Percentiles rank a stretch among this genome's conserved stretches.
Conservation (phyloP, 2,797 vertebrate genomes). For the Rhinoraja longicauda region DNA sequence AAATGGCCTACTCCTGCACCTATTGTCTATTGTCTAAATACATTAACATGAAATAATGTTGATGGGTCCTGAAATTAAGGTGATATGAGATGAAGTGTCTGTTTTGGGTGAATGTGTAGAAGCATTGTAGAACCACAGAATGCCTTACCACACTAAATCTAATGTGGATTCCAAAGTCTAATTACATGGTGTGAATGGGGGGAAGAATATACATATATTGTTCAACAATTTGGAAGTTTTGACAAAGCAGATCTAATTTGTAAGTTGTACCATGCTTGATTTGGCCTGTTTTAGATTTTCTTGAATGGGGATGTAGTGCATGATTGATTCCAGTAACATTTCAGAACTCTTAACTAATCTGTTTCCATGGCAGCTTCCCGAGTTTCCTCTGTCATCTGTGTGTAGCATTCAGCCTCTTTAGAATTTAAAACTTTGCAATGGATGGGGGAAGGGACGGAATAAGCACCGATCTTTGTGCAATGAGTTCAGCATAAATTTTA, state of each 20-base stretch:
- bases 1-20: too few relatives aligned
- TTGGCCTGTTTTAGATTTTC: not conserved
- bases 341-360: constrained; percentile 8
- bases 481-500: not conserved
- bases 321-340: not conserved
- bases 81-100: not conserved
- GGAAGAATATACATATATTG: too few relatives aligned
- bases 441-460: not conserved
- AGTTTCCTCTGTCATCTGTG: not conserved
- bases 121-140: not conserved
- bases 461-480: not conserved
- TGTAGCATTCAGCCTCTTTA: not conserved
- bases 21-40: too few relatives aligned
- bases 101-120: not conserved
- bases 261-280: not conserved
- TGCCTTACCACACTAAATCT: not conserved
- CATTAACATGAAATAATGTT: too few relatives aligned
- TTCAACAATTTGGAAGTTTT: not conserved
- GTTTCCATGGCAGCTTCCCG: constrained; percentile 2
- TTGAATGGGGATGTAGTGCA: not conserved
- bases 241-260: not conserved
- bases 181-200: not conserved
- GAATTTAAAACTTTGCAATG: not conserved
- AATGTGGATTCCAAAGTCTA: not conserved
- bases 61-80: not conserved